phyloP scores from a whole-genome alignment of 53 echinoderm and acorn worm genomes.

The Luidia sarsii region DNA sequence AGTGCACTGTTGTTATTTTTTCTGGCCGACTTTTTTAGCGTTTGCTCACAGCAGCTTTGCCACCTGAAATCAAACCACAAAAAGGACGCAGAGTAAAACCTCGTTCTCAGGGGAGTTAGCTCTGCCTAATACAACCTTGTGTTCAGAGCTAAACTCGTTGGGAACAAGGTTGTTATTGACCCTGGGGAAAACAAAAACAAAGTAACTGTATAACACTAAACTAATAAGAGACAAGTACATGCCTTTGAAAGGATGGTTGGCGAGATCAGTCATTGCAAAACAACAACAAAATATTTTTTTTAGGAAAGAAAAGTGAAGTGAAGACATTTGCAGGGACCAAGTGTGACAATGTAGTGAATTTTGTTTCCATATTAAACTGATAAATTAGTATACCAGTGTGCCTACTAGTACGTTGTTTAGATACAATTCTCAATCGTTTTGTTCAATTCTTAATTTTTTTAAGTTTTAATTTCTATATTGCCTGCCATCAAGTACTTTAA shows the following conservation, averaged over 20 bases:
- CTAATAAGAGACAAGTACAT: neutral
- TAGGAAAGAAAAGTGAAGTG: slow-evolving; percentile 19
- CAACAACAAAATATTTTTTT: neutral
- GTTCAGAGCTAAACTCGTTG: neutral
- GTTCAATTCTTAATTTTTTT: too few species aligned
- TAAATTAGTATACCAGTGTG: slow-evolving; percentile 54
- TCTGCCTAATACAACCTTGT: neutral
- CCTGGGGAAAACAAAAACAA: neutral
- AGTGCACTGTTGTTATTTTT: slow-evolving; percentile 8
- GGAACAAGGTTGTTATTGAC: slow-evolving; percentile 6
- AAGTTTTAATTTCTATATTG: too few species aligned
- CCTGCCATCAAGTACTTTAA: too few species aligned
- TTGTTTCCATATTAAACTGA: slow-evolving; percentile 38
- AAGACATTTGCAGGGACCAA: slow-evolving; percentile 36
- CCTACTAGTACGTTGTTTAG: slow-evolving; percentile 39
- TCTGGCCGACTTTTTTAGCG: too few species aligned
- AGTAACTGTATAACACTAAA: neutral
- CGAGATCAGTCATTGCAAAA: neutral
- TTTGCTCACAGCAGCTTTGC: neutral
- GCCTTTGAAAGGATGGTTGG: slow-evolving; percentile 33
- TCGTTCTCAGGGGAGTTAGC: slow-evolving; percentile 3
- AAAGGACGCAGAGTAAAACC: neutral
- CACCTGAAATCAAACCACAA: too few species aligned
- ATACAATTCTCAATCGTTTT: slow-evolving; percentile 24
- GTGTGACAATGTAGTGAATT: neutral